These are phyloP conservation scores for Vulpes vulpes DNA, from an alignment of 2,113 vertebrate genomes.

Conservation along the genomic window DNA sequence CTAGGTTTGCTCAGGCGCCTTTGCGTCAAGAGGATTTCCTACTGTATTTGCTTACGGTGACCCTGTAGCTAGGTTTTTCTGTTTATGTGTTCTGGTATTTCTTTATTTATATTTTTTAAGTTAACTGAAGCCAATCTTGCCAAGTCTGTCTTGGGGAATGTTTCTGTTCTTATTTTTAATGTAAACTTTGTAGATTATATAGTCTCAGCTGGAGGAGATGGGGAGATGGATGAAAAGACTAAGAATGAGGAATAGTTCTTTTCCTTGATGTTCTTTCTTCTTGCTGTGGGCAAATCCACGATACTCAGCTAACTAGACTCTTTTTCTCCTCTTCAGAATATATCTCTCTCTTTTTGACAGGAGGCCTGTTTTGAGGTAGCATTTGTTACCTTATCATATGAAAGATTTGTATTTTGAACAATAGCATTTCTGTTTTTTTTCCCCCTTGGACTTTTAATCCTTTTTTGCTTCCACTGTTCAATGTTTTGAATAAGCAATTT, in stretches of 20 bases:
- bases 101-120: conserved; percentile 31
- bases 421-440: neutral
- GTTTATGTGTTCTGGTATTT: conserved; percentile 38
- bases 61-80: neutral
- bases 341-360: neutral
- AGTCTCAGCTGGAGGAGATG: neutral
- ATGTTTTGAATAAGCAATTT: neutral
- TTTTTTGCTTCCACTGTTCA: neutral
- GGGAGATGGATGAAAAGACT: neutral
- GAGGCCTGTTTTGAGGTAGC: neutral
- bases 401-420: conserved; percentile 43
- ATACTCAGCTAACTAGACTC: neutral
- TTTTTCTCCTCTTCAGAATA: neutral
- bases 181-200: neutral
- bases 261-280: conserved; percentile 28
- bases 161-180: conserved; percentile 54
- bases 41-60: neutral
- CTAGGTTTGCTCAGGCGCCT: neutral
- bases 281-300: neutral
- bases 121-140: neutral
- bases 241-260: neutral
- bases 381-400: neutral
- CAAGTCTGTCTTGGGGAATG: neutral
- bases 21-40: neutral
- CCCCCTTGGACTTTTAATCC: neutral